Conservation (phyloP, 92 coral and sea anemone genomes). For the Phymanthus crucifer region DNA sequence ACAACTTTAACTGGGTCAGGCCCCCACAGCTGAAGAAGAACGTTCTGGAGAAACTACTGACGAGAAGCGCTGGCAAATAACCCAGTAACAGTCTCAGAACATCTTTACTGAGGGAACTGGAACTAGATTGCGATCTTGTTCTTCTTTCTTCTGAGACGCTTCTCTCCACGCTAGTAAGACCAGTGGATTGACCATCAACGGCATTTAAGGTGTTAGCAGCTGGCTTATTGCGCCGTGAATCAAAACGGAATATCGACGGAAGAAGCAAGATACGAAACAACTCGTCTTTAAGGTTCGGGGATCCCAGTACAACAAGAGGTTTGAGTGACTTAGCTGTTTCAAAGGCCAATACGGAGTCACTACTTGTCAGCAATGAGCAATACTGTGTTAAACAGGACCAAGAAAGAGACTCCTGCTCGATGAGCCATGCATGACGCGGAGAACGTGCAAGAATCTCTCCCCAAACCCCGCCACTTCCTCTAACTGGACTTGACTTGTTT, state of each 20-base stretch:
- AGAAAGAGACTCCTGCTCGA: conserved; percentile 27
- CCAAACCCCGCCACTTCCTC: conserved; percentile 63
- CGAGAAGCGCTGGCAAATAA: conserved; percentile 58
- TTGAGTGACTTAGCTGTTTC: conserved; percentile 68
- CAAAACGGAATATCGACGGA: conserved; percentile 79
- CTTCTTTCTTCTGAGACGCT: conserved; percentile 1
- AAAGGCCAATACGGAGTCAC: conserved; percentile 57
- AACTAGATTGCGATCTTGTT: conserved; percentile 23
- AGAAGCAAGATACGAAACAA: conserved; percentile 73
- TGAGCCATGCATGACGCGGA: conserved; percentile 30
- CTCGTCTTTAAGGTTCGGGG: conserved; percentile 68
- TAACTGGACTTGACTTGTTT: conserved; percentile 50
- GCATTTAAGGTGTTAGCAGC: neutral
- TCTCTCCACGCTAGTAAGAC: neutral
- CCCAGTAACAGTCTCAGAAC: conserved; percentile 62
- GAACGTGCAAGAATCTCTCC: conserved; percentile 49
- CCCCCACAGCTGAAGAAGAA: conserved; percentile 84
- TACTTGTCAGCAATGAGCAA: conserved; percentile 57
- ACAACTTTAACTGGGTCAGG: conserved; percentile 61
- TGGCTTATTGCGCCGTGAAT: conserved; percentile 22
- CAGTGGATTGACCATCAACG: neutral
- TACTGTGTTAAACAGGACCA: conserved; percentile 89
- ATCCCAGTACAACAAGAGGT: conserved; percentile 74
- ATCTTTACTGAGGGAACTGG: conserved; percentile 27
- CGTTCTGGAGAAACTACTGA: conserved; percentile 47